A percentile compares a stretch with the other conserved stretches of the same genome.
Evolutionary conservation across 2,797 vertebrate species (phyloP).

Genomic region (Micromesistius poutassou): DNA sequence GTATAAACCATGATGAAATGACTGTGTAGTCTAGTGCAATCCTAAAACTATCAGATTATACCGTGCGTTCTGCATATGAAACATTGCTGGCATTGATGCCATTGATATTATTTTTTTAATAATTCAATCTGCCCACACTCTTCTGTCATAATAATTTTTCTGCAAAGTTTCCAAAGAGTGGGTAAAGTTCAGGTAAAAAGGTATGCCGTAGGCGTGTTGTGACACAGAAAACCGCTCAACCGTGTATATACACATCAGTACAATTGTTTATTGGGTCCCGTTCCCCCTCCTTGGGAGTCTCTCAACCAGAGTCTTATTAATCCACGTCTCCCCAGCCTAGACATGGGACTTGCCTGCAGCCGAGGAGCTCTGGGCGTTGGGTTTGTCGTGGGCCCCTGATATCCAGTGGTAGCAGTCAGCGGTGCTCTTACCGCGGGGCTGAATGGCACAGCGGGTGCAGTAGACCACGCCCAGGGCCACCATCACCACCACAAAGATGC

Average conservation of each 20-base stretch:
- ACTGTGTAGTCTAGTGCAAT: slow-evolving; percentile 31
- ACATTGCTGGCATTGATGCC: slow-evolving; percentile 30
- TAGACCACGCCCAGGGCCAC: slow-evolving; percentile 78
- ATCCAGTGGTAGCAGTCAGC: slow-evolving; percentile 90
- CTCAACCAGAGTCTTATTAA: slow-evolving; percentile 31
- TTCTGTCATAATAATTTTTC: not conserved
- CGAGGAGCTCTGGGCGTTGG: slow-evolving; percentile 61
- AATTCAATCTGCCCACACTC: slow-evolving; percentile 24
- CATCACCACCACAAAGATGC: slow-evolving; percentile 79
- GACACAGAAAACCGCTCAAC: not conserved
- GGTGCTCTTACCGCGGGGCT: slow-evolving; percentile 67
- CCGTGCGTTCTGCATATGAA: slow-evolving; percentile 49
- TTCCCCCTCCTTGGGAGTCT: slow-evolving; percentile 19
- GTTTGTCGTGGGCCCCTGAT: slow-evolving; percentile 76
- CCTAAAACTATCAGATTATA: slow-evolving; percentile 29
- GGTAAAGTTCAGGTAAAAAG: not conserved
- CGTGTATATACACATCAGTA: not conserved
- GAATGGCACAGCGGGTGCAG: slow-evolving; percentile 73
- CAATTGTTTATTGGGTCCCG: slow-evolving; percentile 1
- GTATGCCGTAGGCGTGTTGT: not conserved
- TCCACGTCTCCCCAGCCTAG: slow-evolving; percentile 36
- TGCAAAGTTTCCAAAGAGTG: not conserved
- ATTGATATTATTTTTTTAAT: not conserved
- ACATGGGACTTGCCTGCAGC: slow-evolving; percentile 59
- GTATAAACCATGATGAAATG: slow-evolving; percentile 12